These are phyloP conservation scores for Hyposmocoma kahamanoa DNA, from an alignment of 1,140 invertebrate genomes.

Conservation along the genomic window DNA sequence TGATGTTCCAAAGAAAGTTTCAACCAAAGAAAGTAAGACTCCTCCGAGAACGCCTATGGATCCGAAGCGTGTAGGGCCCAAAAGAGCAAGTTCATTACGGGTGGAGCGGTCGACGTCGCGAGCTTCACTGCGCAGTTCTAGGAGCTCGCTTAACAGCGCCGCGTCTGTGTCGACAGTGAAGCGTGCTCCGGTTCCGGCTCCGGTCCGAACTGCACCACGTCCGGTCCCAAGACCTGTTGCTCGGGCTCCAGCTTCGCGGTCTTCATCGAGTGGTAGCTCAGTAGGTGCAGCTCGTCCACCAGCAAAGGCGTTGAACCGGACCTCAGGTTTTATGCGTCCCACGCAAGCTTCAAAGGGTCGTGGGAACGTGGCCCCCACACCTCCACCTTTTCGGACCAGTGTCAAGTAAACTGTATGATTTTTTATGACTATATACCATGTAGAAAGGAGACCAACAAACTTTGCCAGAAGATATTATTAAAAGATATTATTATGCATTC, in stretches of 20 bases:
- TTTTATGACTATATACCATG: too few species aligned
- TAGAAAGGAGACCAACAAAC: too few species aligned
- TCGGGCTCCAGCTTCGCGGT: slow-evolving; percentile 79
- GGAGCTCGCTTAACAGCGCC: slow-evolving; percentile 87
- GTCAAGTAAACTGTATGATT: slow-evolving; percentile 45
- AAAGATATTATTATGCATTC: too few species aligned
- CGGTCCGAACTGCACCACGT: slow-evolving; percentile 43
- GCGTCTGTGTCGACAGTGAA: slow-evolving; percentile 86
- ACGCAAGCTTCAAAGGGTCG: slow-evolving; percentile 69
- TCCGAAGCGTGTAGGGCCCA: slow-evolving; percentile 43
- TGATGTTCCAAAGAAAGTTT: slow-evolving; percentile 55
- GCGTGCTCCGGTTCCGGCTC: slow-evolving; percentile 73
- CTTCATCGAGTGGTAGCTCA: slow-evolving; percentile 82
- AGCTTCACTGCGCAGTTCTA: slow-evolving; percentile 85
- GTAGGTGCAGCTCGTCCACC: slow-evolving; percentile 71
- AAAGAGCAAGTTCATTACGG: slow-evolving; percentile 49
- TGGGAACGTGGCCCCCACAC: slow-evolving; percentile 30
- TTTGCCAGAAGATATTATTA: too few species aligned
- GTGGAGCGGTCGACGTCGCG: slow-evolving; percentile 68
- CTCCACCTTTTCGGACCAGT: slow-evolving; percentile 32
- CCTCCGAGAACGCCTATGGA: slow-evolving; percentile 53
- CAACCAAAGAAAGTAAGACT: slow-evolving; percentile 60
- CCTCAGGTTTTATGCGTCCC: slow-evolving; percentile 75
- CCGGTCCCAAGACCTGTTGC: slow-evolving; percentile 51
- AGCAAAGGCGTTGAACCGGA: slow-evolving; percentile 38